Base-by-base conservation (phyloP, 2,888 invertebrate genomes). In the Lepetodrilus schrolli region DNA sequence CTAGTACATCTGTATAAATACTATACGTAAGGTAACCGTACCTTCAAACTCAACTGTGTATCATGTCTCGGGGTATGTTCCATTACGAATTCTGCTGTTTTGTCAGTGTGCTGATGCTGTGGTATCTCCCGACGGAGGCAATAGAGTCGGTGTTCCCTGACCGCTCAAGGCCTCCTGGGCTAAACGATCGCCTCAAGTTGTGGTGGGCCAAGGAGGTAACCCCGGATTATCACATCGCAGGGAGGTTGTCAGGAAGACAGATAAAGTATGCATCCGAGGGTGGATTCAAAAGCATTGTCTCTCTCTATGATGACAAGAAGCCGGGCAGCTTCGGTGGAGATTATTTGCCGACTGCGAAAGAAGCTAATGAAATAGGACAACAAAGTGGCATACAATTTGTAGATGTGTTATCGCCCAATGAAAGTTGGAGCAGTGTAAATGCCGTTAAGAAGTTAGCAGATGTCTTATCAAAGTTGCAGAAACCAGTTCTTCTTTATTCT, bases 171-270 rank as follows among this genome's bases (percentile, higher is more conserved):
- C 72, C 77, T 23, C 85, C 86, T 13, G 87, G 87, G 20, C 65
- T 86, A 1, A 80, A 81, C 8, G 73, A 83, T 4, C 78, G 83
- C n/a, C 77, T 76, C 8, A 86, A 87, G 77, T 70, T 83, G 26
- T 88, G 88, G 88, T 88, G 87, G 87, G 83, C 84, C 0, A 87
- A 87, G 74, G 83, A 84, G 76, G 77, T 87, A 8, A 86, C 87
- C 0, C 78, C 85, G 4, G 83, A 84, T 34, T 80, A 84, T 21
- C 83, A 85, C 75, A 80, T 86, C 1, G 82, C 84, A 10, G 88
- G 88, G 7, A 66, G 87, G 30, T 74, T 85, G 23, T 83, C 87
- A 4, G 83, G 82, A 51, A 71, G 85, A n/a, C n/a, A n/a, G n/a
- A n/a, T n/a, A n/a, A n/a, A n/a, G n/a, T n/a, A n/a, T n/a, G n/a